A percentile compares a stretch with the other conserved stretches of the same genome.
These are phyloP conservation scores for Fulmarus glacialis DNA, from an alignment of 2,113 vertebrate genomes.

Conservation along the genomic window DNA sequence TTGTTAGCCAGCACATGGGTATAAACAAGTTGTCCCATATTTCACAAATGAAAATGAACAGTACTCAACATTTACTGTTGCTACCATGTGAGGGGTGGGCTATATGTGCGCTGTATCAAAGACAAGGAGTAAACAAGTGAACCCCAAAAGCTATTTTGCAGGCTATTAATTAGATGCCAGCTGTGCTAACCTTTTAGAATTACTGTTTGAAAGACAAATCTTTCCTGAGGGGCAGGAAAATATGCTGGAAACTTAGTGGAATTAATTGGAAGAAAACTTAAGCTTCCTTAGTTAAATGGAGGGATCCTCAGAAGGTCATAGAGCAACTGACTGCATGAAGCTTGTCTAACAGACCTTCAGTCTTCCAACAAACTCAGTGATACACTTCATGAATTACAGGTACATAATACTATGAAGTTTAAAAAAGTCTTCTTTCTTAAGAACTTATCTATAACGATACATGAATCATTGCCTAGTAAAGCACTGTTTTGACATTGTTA, in stretches of 20 bases:
- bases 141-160: not conserved
- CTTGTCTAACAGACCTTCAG: not conserved
- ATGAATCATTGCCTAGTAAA: not conserved
- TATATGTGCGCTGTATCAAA: rapidly evolving
- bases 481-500: not conserved
- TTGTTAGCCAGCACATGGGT: not conserved
- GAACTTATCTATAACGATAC: not conserved
- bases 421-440: not conserved
- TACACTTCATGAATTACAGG: not conserved
- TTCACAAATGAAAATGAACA: not conserved
- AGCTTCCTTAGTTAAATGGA: not conserved
- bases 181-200: not conserved
- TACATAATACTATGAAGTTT: not conserved
- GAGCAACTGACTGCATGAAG: not conserved
- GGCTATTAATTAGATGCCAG: not conserved
- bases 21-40: not conserved
- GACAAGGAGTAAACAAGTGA: not conserved
- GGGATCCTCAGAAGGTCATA: not conserved
- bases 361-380: not conserved
- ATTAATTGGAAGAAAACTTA: not conserved
- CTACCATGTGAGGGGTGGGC: not conserved
- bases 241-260: not conserved
- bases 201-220: not conserved
- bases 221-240: not conserved
- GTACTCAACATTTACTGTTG: not conserved